Evolutionary conservation across 2,113 vertebrate species (phyloP).

Genomic region (Lepus timidus): DNA sequence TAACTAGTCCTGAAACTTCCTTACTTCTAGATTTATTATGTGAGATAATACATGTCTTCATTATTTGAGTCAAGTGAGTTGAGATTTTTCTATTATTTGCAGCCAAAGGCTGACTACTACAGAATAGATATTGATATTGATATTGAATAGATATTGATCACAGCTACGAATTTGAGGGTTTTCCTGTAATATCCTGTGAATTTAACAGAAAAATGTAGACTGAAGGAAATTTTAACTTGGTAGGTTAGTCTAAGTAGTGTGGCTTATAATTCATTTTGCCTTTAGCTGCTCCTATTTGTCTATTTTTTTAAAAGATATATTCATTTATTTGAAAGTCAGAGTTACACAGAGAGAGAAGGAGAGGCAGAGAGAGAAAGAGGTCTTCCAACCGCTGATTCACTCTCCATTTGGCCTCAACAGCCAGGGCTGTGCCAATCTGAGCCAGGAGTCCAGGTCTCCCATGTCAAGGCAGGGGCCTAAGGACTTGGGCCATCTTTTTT

Average conservation of each 20-base stretch:
- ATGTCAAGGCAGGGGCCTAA: too few relatives aligned
- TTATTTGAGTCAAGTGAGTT: not conserved
- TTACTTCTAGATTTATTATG: not conserved
- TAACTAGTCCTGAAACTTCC: not conserved
- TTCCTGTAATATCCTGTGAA: not conserved
- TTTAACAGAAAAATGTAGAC: conserved; percentile 1
- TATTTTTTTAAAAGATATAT: too few relatives aligned
- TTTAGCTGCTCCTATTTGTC: not conserved
- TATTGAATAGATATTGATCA: not conserved
- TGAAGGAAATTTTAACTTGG: conserved; percentile 36
- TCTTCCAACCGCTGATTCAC: too few relatives aligned
- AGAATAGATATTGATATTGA: not conserved
- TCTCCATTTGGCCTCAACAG: too few relatives aligned
- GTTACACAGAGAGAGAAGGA: too few relatives aligned
- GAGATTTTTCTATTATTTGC: conserved; percentile 24
- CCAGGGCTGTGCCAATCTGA: too few relatives aligned
- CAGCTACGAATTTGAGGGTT: not conserved
- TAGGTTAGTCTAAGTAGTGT: not conserved
- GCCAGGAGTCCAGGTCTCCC: too few relatives aligned
- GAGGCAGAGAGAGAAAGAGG: too few relatives aligned
- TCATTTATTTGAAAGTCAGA: too few relatives aligned
- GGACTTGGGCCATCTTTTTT: too few relatives aligned
- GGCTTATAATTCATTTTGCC: not conserved
- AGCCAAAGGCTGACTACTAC: not conserved
- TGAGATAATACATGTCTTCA: conserved; percentile 16